A percentile compares a stretch with the other conserved stretches of the same genome.
Evolutionary conservation across 2,113 vertebrate genomes (phyloP).

Genomic region (Podocnemis expansa): DNA sequence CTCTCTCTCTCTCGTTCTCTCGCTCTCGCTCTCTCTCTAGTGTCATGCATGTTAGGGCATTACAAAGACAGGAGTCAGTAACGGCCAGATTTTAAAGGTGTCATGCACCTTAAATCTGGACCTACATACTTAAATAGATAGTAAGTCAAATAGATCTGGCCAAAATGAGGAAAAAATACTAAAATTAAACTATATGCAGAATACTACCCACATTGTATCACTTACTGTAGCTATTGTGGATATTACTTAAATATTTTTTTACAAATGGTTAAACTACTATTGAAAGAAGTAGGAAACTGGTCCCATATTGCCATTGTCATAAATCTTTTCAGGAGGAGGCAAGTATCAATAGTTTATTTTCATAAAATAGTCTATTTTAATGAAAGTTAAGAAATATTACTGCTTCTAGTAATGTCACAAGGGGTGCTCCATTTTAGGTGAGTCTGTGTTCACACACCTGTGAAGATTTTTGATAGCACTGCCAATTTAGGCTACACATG

Average conservation of each 20-base stretch:
- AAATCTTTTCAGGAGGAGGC: neutral
- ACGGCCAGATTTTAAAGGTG: neutral
- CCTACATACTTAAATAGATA: neutral
- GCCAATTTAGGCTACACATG: neutral
- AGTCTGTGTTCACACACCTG: neutral
- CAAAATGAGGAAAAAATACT: neutral
- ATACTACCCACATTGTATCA: neutral
- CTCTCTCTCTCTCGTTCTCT: too few relatives aligned
- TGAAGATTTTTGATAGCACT: neutral
- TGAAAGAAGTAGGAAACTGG: neutral
- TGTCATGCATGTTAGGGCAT: neutral
- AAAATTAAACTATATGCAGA: neutral
- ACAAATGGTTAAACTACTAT: neutral
- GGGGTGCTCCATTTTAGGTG: neutral
- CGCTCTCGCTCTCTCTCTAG: neutral
- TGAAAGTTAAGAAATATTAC: neutral
- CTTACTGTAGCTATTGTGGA: neutral
- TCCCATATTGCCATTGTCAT: neutral
- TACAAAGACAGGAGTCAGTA: neutral
- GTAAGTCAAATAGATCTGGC: neutral
- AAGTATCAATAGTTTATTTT: neutral
- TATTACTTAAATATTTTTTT: neutral
- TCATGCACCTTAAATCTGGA: neutral
- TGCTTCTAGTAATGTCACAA: neutral
- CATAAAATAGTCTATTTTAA: slow-evolving; percentile 1